These are phyloP conservation scores for Ciconia stormi DNA, from an alignment of 2,113 vertebrate genomes.

Conservation along the genomic window DNA sequence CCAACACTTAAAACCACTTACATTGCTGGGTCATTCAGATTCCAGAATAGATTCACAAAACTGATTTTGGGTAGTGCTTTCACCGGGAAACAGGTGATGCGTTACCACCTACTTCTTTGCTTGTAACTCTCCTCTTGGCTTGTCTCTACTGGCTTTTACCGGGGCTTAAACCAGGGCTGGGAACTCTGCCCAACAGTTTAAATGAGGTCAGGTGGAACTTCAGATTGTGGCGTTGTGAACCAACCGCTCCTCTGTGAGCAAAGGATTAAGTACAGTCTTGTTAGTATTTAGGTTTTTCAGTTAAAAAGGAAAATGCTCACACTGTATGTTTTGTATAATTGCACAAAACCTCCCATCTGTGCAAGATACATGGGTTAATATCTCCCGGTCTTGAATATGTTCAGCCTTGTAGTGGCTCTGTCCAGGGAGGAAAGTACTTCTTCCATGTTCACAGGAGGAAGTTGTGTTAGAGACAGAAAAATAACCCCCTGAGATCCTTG, in stretches of 20 bases:
- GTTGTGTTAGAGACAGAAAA: background rate
- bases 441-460: background rate
- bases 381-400: background rate
- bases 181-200: background rate
- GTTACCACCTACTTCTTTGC: background rate
- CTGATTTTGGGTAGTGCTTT: background rate
- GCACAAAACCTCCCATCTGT: background rate
- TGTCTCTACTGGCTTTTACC: background rate
- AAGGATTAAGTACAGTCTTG: background rate
- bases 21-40: background rate
- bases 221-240: background rate
- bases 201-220: background rate
- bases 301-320: background rate
- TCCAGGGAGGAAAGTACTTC: background rate
- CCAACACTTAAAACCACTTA: background rate
- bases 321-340: background rate
- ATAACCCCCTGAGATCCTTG: background rate
- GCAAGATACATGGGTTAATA: background rate
- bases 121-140: background rate
- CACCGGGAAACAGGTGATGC: background rate
- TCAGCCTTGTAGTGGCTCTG: background rate
- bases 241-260: rapidly evolving
- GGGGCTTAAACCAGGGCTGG: background rate
- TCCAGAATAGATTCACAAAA: background rate
- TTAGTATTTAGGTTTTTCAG: background rate